Evolutionary conservation across 2,113 vertebrate species (phyloP).

Genomic region (Larimichthys crocea): DNA sequence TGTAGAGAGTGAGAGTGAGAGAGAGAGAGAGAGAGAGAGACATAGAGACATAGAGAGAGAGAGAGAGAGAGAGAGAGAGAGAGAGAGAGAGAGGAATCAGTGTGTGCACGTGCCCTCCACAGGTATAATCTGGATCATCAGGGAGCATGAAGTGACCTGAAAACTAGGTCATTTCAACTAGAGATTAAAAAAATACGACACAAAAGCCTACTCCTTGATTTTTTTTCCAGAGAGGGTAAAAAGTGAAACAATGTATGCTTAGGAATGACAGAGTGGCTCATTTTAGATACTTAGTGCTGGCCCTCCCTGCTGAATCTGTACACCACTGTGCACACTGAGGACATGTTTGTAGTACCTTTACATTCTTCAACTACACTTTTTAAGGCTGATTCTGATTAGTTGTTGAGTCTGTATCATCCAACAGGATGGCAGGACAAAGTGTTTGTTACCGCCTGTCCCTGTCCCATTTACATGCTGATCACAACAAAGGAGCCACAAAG

Average conservation of each 20-base stretch:
- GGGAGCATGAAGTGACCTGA: background rate
- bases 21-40: background rate
- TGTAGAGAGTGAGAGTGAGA: background rate
- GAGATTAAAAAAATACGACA: background rate
- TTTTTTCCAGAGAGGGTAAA: background rate
- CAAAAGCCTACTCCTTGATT: background rate
- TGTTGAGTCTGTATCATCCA: background rate
- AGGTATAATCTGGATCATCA: slow-evolving; percentile 42
- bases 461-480: background rate
- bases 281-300: background rate
- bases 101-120: slow-evolving; percentile 6
- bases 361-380: background rate
- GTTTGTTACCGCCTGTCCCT: background rate
- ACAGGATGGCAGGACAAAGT: background rate
- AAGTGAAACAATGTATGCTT: background rate
- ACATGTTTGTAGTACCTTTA: background rate
- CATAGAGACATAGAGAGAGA: background rate
- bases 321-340: background rate
- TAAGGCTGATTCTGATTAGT: background rate
- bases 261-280: background rate
- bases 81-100: background rate
- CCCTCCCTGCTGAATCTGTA: background rate
- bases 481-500: background rate
- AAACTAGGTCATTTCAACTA: background rate
- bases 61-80: background rate